Percentiles rank a stretch among this genome's conserved stretches.
Conservation (phyloP, 2,888 invertebrate genomes). For the Abrostola tripartita region DNA sequence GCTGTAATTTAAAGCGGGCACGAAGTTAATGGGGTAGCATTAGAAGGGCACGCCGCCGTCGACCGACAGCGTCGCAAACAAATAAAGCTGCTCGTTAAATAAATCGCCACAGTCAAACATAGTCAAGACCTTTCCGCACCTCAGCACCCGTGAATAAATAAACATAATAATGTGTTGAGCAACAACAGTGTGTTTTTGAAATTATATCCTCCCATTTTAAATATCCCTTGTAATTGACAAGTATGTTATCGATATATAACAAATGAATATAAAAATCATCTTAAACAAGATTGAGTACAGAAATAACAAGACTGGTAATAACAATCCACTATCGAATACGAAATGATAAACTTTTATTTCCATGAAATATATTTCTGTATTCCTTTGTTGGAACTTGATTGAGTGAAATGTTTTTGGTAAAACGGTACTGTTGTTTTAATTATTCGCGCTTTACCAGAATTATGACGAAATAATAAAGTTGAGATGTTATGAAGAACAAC, state of each 20-base stretch:
- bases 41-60: slow-evolving; percentile 68
- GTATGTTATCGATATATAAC: no score
- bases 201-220: slow-evolving; percentile 26
- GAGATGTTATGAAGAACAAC: no score
- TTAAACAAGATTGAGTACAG: slow-evolving; percentile 28
- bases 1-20: slow-evolving; percentile 65
- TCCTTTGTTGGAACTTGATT: slow-evolving; percentile 19
- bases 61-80: slow-evolving; percentile 73
- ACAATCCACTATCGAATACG: slow-evolving; percentile 12
- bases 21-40: slow-evolving; percentile 78
- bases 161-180: slow-evolving; percentile 73
- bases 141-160: slow-evolving; percentile 74
- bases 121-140: slow-evolving; percentile 77
- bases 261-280: not conserved
- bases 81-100: slow-evolving; percentile 82
- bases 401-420: slow-evolving; percentile 16
- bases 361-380: slow-evolving; percentile 19
- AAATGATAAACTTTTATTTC: slow-evolving; percentile 34
- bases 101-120: slow-evolving; percentile 81
- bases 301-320: slow-evolving; percentile 43
- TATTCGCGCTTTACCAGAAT: slow-evolving; percentile 19
- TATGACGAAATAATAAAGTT: slow-evolving; percentile 10
- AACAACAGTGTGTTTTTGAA: slow-evolving; percentile 53
- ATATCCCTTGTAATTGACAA: slow-evolving; percentile 7
- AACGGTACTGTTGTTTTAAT: slow-evolving; percentile 19